These are phyloP conservation scores for Protodeltote pygarga DNA, from an alignment of 2,888 invertebrate species.

Conservation along the genomic window DNA sequence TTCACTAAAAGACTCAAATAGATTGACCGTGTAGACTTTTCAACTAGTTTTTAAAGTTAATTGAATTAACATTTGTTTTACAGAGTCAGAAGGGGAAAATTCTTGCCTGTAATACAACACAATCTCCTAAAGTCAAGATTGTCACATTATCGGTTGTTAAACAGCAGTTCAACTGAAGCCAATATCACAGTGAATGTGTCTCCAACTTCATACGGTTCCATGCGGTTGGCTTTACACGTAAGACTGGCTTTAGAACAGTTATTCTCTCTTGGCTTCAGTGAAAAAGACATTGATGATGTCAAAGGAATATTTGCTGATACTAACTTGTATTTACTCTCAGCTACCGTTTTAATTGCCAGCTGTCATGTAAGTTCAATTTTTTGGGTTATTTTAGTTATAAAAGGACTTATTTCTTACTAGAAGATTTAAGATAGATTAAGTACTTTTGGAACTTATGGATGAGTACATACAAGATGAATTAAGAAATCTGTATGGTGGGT, in stretches of 20 bases:
- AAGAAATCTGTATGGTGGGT: no score
- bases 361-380: conserved; percentile 94
- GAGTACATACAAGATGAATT: no score
- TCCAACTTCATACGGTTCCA: conserved; percentile 93
- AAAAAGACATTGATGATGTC: conserved; percentile 98
- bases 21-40: no score
- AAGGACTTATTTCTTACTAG: not conserved
- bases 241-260: conserved; percentile 91
- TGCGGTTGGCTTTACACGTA: conserved; percentile 92
- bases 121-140: conserved; percentile 94
- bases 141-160: conserved; percentile 90
- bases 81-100: conserved; percentile 89
- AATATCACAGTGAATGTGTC: conserved; percentile 90
- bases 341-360: conserved; percentile 96
- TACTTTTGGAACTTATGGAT: no score
- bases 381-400: not conserved
- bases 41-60: not conserved
- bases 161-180: conserved; percentile 85
- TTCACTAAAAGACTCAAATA: no score
- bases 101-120: conserved; percentile 93
- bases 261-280: conserved; percentile 93
- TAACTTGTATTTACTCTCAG: conserved; percentile 95
- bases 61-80: conserved; percentile 3
- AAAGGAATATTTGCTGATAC: conserved; percentile 98
- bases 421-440: not conserved